Evolutionary conservation across 2,888 invertebrate species (phyloP), one percentile per base, ranked within the genome.

Genomic region (Osedax fenrisi): DNA sequence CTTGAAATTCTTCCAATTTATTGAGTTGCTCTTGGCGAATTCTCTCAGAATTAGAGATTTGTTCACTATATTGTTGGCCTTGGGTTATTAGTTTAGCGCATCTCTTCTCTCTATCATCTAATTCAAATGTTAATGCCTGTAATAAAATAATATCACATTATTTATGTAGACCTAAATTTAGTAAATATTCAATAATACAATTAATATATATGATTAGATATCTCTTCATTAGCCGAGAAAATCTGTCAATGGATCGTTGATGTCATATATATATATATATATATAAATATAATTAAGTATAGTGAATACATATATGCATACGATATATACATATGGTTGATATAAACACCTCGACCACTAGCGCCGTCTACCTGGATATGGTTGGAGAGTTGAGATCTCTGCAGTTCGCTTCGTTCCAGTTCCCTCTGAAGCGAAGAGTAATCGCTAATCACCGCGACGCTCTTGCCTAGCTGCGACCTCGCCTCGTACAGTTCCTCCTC

Each of bases 331-430:
- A n/a, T n/a, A n/a, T n/a, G n/a, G n/a, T n/a, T n/a, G n/a, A n/a
- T n/a, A n/a, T n/a, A n/a, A n/a, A n/a, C n/a, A n/a, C n/a, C n/a
- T n/a, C n/a, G n/a, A n/a, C n/a, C n/a, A n/a, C n/a, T n/a, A n/a
- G n/a, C n/a, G n/a, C n/a, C n/a, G n/a, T n/a, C n/a, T n/a, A 82
- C 82, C 81, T 83, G 82, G 76, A 83, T 81, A 77, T 83, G 83
- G 73, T 83, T 82, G 5, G 83, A 82, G 2, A 83, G 79, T 76
- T 83, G 83, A 3, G 79, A 79, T 41, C 82, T 76, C 77, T 83
- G 83, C 68, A 80, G 76, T 72, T 83, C 83, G 78, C 81, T 82
- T 61, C 81, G 80, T 27, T 83, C 82, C 23, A 83, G 76, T 13
- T 78, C 78, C 26, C 81, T 78, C 26, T 81, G 70, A 25, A 83